A percentile compares a stretch with the other conserved stretches of the same genome.
Evolutionary conservation across 2,888 invertebrate species (phyloP).

Genomic region (Trisateles emortualis): DNA sequence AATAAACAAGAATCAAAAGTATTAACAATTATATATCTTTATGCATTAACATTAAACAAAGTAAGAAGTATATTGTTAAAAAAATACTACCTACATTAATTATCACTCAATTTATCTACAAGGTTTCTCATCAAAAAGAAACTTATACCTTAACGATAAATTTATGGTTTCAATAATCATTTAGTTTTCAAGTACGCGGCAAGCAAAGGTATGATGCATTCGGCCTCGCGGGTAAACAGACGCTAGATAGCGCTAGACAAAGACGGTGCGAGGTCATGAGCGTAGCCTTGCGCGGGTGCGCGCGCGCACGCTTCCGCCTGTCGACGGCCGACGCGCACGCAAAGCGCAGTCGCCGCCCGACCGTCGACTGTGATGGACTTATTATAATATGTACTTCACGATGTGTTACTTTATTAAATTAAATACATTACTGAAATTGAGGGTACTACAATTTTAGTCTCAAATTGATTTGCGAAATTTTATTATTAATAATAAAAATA

Average conservation of each 20-base stretch:
- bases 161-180: constrained; percentile 73
- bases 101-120: constrained; percentile 67
- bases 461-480: too few relatives aligned
- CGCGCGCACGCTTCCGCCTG: constrained; percentile 82
- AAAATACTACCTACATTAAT: constrained; percentile 51
- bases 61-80: constrained; percentile 28
- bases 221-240: constrained; percentile 84
- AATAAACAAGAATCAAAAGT: constrained; percentile 9
- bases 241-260: constrained; percentile 86
- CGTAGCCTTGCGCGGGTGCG: constrained; percentile 85
- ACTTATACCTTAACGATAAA: constrained; percentile 60
- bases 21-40: constrained; percentile 15
- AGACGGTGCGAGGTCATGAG: constrained; percentile 86
- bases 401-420: constrained; percentile 9
- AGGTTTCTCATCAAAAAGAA: constrained; percentile 64
- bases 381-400: constrained; percentile 9
- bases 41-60: constrained; percentile 17
- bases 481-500: too few relatives aligned
- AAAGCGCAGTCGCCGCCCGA: constrained; percentile 60
- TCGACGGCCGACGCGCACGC: constrained; percentile 66
- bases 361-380: constrained; percentile 59
- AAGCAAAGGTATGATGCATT: constrained; percentile 83
- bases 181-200: constrained; percentile 70
- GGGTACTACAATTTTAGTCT: not conserved
- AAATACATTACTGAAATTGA: not conserved